Conservation (phyloP, 2,797 vertebrate species). For the Callimico goeldii region DNA sequence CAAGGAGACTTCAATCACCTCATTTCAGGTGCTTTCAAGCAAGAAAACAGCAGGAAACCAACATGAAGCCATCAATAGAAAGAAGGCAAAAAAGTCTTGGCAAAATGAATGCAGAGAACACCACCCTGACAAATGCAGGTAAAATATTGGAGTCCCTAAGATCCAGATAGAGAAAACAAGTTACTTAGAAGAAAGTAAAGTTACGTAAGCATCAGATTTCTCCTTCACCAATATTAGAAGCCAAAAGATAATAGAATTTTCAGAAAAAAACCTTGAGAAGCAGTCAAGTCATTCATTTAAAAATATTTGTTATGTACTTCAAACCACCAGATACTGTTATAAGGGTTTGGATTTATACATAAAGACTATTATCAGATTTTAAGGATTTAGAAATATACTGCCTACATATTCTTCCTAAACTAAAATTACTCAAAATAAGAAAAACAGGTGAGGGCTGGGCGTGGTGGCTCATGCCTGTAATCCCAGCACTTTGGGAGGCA, state of each 20-base stretch:
- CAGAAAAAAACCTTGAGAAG: not conserved
- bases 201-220: not conserved
- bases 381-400: slow-evolving; percentile 38
- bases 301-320: not conserved
- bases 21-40: not conserved
- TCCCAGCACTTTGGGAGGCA: too few relatives aligned
- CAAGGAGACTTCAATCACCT: not conserved
- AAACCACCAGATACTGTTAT: not conserved
- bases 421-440: slow-evolving; percentile 45
- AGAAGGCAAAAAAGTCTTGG: not conserved
- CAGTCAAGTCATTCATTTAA: not conserved
- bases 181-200: slow-evolving; percentile 16
- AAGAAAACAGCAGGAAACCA: not conserved
- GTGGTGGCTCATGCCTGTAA: too few relatives aligned
- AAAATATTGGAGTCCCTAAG: not conserved
- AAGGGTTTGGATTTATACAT: slow-evolving; percentile 12
- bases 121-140: not conserved
- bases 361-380: slow-evolving; percentile 35
- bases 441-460: not conserved
- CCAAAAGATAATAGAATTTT: not conserved
- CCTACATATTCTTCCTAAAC: slow-evolving; percentile 13
- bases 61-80: not conserved
- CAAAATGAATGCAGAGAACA: not conserved
- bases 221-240: slow-evolving; percentile 26
- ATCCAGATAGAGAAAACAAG: not conserved